These are phyloP conservation scores for Lates japonicus DNA, from an alignment of 2,797 vertebrate genomes.

Conservation along the genomic window DNA sequence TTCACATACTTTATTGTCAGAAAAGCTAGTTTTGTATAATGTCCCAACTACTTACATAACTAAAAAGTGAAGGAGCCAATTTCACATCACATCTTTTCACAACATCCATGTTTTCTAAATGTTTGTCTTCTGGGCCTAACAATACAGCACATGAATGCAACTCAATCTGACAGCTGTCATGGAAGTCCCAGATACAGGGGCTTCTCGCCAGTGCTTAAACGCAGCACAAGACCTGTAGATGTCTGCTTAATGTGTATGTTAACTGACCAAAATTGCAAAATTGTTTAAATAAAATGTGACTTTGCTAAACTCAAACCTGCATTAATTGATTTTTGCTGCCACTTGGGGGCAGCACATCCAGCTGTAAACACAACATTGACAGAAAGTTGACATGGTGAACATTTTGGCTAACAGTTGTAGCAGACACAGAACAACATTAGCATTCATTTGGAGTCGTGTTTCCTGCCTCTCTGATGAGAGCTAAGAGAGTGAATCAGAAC, in stretches of 20 bases:
- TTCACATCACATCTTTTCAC: background rate
- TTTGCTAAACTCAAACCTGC: background rate
- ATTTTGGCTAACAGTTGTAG: background rate
- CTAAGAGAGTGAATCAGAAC: background rate
- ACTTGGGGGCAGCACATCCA: slow-evolving; percentile 34
- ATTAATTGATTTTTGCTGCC: slow-evolving; percentile 1
- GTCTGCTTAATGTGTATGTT: background rate
- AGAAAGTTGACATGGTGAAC: background rate
- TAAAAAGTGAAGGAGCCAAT: background rate
- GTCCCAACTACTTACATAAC: background rate
- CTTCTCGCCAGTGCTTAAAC: background rate
- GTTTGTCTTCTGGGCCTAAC: slow-evolving; percentile 2
- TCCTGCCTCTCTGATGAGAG: too few species aligned
- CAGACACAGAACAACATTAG: background rate
- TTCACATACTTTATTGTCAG: background rate
- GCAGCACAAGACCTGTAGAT: slow-evolving; percentile 2
- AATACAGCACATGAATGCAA: slow-evolving; percentile 9
- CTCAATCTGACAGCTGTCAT: background rate
- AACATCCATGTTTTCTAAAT: background rate
- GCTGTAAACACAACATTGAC: background rate
- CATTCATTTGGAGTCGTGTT: background rate
- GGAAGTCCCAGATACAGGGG: background rate
- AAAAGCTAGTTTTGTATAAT: background rate
- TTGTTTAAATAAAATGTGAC: background rate
- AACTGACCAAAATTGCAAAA: background rate